Evolutionary conservation across 2,113 vertebrate genomes (phyloP).

Genomic region (Brachypteracias leptosomus): DNA sequence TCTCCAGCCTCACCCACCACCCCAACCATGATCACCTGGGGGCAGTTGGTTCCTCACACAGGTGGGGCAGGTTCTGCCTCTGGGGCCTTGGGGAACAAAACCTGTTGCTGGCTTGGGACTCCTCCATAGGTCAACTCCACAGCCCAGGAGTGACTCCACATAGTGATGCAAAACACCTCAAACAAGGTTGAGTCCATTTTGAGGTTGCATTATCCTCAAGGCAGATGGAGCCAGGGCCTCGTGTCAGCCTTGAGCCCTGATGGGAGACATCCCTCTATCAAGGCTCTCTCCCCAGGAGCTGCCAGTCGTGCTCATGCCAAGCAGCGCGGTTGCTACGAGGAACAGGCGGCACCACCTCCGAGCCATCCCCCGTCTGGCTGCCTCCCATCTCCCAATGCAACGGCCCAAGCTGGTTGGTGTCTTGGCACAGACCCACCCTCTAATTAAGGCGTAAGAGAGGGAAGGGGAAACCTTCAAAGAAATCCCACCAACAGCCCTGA

Average conservation of each 20-base stretch:
- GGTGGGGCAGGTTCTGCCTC: too few relatives aligned
- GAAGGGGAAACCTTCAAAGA: not conserved
- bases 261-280: not conserved
- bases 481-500: not conserved
- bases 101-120: too few relatives aligned
- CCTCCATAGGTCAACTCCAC: too few relatives aligned
- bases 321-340: accelerated
- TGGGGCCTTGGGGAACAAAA: too few relatives aligned
- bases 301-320: accelerated
- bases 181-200: not conserved
- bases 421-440: not conserved
- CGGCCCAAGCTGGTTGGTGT: not conserved
- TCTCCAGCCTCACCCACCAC: too few relatives aligned
- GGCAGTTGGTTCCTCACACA: too few relatives aligned
- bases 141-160: too few relatives aligned
- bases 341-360: not conserved
- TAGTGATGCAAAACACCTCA: not conserved
- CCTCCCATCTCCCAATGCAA: not conserved
- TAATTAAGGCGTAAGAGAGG: not conserved
- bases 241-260: not conserved
- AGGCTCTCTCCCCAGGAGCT: not conserved
- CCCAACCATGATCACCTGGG: too few relatives aligned
- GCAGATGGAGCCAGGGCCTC: not conserved
- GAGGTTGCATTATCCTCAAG: not conserved
- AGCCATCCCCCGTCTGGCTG: not conserved